Conservation (phyloP, 2,888 invertebrate genomes). For the Diabrotica balteata region DNA sequence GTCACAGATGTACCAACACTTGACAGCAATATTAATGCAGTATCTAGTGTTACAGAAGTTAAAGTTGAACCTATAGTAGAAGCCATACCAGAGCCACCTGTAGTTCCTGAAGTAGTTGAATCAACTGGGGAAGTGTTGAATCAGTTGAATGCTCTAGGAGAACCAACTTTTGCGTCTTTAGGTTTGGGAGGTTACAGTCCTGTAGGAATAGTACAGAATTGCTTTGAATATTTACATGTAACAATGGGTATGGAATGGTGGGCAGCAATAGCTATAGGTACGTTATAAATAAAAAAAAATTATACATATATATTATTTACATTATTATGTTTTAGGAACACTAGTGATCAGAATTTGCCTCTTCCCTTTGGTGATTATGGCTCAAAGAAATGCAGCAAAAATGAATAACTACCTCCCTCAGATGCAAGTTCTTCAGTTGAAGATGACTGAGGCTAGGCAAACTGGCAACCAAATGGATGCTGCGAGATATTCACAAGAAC, state of each 20-base stretch:
- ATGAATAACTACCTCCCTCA: constrained; percentile 89
- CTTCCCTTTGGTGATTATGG: constrained; percentile 85
- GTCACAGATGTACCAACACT: neutral
- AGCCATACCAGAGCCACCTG: constrained; percentile 49
- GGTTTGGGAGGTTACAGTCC: constrained; percentile 87
- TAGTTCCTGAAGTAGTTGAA: constrained; percentile 54
- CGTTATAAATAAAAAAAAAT: constrained; percentile 19
- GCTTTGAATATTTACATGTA: constrained; percentile 86
- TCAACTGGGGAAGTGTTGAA: constrained; percentile 45
- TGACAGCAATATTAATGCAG: neutral
- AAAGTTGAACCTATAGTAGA: constrained; percentile 27
- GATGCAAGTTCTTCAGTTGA: constrained; percentile 79
- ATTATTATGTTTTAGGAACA: constrained; percentile 67
- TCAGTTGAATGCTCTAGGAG: constrained; percentile 65
- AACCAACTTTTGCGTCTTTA: constrained; percentile 79
- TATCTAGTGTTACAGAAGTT: neutral
- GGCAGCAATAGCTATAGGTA: constrained; percentile 81
- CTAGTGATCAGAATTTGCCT: constrained; percentile 74
- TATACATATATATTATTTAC: too few species aligned
- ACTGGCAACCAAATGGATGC: constrained; percentile 80
- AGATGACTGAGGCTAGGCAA: constrained; percentile 86
- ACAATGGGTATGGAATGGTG: constrained; percentile 90
- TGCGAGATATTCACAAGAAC: constrained; percentile 77
- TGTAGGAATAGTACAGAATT: constrained; percentile 80
- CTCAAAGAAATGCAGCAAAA: constrained; percentile 81